Percentiles rank a stretch among this genome's conserved stretches.
Conservation (phyloP, 2,113 vertebrate species). For the Clarias gariepinus region DNA sequence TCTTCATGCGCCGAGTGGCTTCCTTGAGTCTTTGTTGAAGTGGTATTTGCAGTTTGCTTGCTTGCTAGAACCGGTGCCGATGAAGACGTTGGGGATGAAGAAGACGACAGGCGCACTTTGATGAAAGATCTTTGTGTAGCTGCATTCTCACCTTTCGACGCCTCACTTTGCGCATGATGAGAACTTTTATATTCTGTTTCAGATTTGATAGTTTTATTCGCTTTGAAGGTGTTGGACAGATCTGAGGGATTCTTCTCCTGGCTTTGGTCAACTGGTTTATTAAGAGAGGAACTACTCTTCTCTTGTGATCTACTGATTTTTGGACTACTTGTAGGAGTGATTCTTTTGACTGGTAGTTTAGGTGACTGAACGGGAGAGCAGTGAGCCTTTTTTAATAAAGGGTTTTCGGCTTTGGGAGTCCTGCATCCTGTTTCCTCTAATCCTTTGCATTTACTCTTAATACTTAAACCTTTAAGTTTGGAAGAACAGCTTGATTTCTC, state of each 20-base stretch:
- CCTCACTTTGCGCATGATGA: constrained; percentile 53
- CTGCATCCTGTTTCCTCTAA: constrained; percentile 59
- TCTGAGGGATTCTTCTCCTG: background rate
- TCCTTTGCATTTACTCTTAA: constrained; percentile 75
- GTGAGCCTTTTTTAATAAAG: constrained; percentile 65
- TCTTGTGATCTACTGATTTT: constrained; percentile 37
- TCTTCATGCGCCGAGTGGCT: constrained; percentile 20
- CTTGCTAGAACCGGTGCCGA: constrained; percentile 56
- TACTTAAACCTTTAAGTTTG: constrained; percentile 76
- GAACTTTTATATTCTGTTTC: constrained; percentile 15
- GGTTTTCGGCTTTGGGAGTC: constrained; percentile 56
- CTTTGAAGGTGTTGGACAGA: constrained; percentile 13
- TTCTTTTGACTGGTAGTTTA: constrained; percentile 50
- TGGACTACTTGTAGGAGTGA: constrained; percentile 38
- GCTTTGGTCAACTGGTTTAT: constrained; percentile 29
- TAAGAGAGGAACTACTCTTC: constrained; percentile 29
- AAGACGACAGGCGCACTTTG: constrained; percentile 74
- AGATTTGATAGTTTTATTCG: constrained; percentile 42
- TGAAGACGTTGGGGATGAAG: constrained; percentile 57
- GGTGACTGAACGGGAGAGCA: constrained; percentile 68
- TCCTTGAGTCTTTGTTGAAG: constrained; percentile 24
- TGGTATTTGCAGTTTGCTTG: constrained; percentile 40
- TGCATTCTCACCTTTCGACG: constrained; percentile 57
- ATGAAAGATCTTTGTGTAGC: constrained; percentile 78
- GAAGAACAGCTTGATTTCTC: constrained; percentile 67